Evolutionary conservation across 2,113 vertebrate genomes (phyloP).

Genomic region (Athene cunicularia): DNA sequence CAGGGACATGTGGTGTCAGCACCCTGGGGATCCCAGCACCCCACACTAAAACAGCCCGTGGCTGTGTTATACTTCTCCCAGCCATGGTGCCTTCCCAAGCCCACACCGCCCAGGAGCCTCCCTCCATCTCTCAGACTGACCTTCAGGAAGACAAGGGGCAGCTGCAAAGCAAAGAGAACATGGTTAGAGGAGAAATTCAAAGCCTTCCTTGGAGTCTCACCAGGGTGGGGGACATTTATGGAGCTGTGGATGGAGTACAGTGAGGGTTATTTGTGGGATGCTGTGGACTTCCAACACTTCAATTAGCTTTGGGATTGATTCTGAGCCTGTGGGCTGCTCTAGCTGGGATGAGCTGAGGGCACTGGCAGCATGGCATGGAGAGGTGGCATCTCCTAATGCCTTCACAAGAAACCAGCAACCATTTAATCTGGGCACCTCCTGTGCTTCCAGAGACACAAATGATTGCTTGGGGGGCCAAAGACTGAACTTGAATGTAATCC

Average conservation of each 20-base stretch:
- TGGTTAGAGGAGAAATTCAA: background rate
- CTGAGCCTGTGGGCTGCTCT: background rate
- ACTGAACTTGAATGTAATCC: background rate
- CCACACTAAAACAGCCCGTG: accelerated
- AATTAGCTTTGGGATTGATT: background rate
- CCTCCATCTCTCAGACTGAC: background rate
- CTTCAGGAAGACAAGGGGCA: constrained; percentile 36
- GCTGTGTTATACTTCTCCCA: background rate
- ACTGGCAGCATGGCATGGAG: background rate
- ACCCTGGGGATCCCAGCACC: accelerated
- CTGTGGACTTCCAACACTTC: background rate
- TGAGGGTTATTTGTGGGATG: background rate
- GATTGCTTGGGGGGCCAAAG: background rate
- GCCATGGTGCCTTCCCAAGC: background rate
- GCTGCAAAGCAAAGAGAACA: constrained; percentile 37
- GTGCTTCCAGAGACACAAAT: background rate
- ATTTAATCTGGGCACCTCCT: background rate
- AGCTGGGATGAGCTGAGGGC: background rate
- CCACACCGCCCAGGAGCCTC: background rate
- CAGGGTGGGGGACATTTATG: background rate
- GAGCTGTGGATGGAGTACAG: background rate
- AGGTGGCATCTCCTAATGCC: background rate
- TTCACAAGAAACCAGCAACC: background rate
- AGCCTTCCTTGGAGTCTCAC: background rate
- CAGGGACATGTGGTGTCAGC: accelerated